phyloP scores from a whole-genome alignment of 2,888 invertebrate species.

The Willowsia nigromaculata region DNA sequence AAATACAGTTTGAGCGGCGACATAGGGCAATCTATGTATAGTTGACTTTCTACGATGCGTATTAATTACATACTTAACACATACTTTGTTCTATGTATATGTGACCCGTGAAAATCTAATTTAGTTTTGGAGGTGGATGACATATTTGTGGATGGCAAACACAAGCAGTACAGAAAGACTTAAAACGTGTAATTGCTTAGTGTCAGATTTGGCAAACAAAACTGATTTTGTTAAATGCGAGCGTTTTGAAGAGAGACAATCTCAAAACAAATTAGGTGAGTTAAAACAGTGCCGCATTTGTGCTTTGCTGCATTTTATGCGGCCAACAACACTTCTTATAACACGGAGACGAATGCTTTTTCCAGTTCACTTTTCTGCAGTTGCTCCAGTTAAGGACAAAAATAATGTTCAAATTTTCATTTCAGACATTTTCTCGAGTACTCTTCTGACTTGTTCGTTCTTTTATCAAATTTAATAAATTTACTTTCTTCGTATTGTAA shows the following conservation, averaged over 20 bases:
- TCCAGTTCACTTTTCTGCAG: neutral
- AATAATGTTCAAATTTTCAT: conserved; percentile 59
- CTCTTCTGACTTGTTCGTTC: neutral
- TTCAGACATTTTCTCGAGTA: conserved; percentile 21
- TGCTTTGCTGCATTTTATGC: neutral
- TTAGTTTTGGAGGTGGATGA: conserved; percentile 11
- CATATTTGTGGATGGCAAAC: conserved; percentile 24
- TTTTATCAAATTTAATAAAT: conserved; percentile 46
- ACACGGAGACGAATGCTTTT: neutral
- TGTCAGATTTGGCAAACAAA: conserved; percentile 52
- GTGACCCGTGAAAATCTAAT: neutral
- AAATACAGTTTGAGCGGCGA: neutral
- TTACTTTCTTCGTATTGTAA: neutral
- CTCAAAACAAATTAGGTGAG: neutral
- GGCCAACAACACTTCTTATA: neutral
- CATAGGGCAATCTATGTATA: neutral
- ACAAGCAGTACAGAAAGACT: neutral
- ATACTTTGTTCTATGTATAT: neutral
- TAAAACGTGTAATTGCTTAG: conserved; percentile 1
- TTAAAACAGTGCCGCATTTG: neutral
- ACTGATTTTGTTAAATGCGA: neutral
- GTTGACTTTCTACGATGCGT: neutral
- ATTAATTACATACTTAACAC: neutral
- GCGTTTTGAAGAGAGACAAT: neutral
- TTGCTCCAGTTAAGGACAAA: conserved; percentile 31